Percentiles rank a stretch among this genome's conserved stretches.
These are phyloP conservation scores for Thinocorus orbignyianus DNA, from an alignment of 2,113 vertebrate genomes.

Conservation along the genomic window DNA sequence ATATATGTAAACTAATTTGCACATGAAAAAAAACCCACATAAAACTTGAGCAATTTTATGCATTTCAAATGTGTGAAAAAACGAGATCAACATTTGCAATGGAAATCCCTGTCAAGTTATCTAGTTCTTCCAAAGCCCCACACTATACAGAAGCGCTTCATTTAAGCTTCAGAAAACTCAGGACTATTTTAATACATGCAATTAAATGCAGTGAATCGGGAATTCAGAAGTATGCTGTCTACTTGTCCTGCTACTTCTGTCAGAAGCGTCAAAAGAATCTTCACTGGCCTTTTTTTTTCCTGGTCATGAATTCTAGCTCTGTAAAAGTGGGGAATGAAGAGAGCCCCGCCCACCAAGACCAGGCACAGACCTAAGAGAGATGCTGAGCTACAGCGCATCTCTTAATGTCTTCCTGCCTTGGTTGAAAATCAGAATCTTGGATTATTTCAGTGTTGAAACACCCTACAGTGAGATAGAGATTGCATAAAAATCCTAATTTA, in stretches of 20 bases:
- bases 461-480: neutral
- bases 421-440: neutral
- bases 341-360: rapidly evolving
- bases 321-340: neutral
- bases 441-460: neutral
- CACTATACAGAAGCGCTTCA: neutral
- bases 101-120: slow-evolving; percentile 21
- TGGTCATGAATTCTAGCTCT: neutral
- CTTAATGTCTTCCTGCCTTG: neutral
- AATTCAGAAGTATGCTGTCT: neutral
- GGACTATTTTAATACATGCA: slow-evolving; percentile 11
- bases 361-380: neutral
- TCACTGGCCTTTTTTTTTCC: neutral
- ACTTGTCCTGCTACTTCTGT: neutral
- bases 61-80: slow-evolving; percentile 12
- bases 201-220: neutral
- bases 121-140: neutral
- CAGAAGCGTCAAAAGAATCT: neutral
- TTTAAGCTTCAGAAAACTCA: neutral
- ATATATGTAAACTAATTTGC: neutral
- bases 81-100: slow-evolving; percentile 38
- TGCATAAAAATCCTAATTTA: neutral
- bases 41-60: neutral
- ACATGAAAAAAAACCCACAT: neutral
- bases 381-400: neutral